A percentile compares a stretch with the other conserved stretches of the same genome.
These are phyloP conservation scores for Formica selysi DNA, from an alignment of 1,140 invertebrate species.

Conservation along the genomic window DNA sequence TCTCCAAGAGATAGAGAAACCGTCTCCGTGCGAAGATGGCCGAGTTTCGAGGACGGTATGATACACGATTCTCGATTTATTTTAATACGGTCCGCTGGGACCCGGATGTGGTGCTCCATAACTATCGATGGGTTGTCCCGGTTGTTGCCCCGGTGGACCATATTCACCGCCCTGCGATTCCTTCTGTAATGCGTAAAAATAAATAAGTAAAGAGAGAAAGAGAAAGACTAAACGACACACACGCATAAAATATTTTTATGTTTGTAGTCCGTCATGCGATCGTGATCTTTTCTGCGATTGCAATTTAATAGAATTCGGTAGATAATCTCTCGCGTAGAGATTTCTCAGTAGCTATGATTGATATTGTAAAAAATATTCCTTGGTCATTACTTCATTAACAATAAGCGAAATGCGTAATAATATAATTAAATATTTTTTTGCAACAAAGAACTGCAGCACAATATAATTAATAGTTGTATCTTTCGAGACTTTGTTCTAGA, in stretches of 20 bases:
- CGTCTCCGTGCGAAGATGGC: background rate
- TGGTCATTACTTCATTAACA: background rate
- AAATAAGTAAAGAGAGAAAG: slow-evolving; percentile 19
- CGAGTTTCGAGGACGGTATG: slow-evolving; percentile 13
- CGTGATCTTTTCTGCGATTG: slow-evolving; percentile 42
- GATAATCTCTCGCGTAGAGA: background rate
- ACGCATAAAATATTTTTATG: slow-evolving; percentile 13
- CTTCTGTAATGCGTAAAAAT: slow-evolving; percentile 76
- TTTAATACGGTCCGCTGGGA: slow-evolving; percentile 80
- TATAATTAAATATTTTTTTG: slow-evolving; percentile 43
- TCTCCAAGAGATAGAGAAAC: background rate
- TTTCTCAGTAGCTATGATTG: background rate
- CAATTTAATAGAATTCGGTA: background rate
- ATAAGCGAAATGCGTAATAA: background rate
- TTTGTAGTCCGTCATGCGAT: background rate
- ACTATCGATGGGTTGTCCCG: slow-evolving; percentile 77
- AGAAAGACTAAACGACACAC: background rate
- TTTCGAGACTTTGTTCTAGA: background rate
- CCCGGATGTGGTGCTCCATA: slow-evolving; percentile 83
- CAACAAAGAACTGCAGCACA: slow-evolving; percentile 30
- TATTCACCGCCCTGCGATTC: slow-evolving; percentile 82
- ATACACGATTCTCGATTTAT: background rate
- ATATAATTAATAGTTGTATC: slow-evolving; percentile 18
- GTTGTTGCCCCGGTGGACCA: slow-evolving; percentile 82
- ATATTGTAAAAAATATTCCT: background rate